These are phyloP conservation scores for Pseudomyrmex flavicornis DNA, from an alignment of 1,140 invertebrate species.

Conservation along the genomic window DNA sequence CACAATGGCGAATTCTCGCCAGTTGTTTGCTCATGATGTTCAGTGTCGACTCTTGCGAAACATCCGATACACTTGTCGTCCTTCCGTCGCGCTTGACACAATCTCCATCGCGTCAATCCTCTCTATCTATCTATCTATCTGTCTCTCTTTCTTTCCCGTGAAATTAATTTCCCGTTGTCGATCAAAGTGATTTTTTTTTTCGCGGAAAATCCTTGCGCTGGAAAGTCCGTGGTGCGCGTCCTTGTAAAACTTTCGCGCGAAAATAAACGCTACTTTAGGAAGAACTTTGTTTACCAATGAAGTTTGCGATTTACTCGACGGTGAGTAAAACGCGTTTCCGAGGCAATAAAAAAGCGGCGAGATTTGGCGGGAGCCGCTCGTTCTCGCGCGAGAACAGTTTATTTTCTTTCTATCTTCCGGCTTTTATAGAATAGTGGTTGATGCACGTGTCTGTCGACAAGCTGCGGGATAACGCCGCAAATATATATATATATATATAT, in stretches of 20 bases:
- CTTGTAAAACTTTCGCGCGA: not conserved
- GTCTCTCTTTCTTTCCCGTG: too few relatives aligned
- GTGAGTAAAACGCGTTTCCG: not conserved
- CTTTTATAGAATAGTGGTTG: not conserved
- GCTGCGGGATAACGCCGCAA: not conserved
- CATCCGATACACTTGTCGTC: not conserved
- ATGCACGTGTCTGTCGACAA: not conserved
- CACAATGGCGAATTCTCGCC: slow-evolving; percentile 6
- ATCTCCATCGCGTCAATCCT: not conserved
- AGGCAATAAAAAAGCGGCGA: not conserved
- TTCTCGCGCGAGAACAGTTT: not conserved
- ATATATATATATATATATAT: too few relatives aligned
- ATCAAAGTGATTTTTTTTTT: not conserved
- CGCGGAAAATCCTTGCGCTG: not conserved
- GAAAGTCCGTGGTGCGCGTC: too few relatives aligned
- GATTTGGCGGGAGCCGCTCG: not conserved
- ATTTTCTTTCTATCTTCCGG: slow-evolving; percentile 27
- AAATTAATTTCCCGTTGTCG: not conserved
- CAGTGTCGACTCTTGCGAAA: slow-evolving; percentile 6
- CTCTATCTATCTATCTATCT: too few relatives aligned
- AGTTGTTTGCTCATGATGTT: slow-evolving; percentile 33
- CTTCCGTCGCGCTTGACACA: not conserved
- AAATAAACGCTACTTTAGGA: not conserved
- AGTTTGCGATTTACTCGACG: slow-evolving; percentile 1
- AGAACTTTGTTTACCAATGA: not conserved